These are phyloP conservation scores for Tokudaia muenninki DNA, from an alignment of 2,797 vertebrate species.

Conservation along the genomic window DNA sequence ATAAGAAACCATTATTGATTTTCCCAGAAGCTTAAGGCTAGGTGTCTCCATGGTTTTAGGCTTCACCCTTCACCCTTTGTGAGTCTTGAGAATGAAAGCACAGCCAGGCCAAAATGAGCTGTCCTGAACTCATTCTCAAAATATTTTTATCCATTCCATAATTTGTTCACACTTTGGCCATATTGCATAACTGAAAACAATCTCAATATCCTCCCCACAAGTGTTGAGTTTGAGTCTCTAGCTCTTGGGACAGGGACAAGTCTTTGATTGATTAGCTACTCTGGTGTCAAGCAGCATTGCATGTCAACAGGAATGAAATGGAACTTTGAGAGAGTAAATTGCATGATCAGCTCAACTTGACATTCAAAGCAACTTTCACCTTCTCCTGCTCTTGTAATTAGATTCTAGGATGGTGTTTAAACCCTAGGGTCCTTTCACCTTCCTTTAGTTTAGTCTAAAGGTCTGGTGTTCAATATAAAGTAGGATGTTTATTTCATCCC, in stretches of 20 bases:
- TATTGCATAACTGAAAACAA: conserved; percentile 3
- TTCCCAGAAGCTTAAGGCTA: neutral
- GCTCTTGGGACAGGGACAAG: neutral
- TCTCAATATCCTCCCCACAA: neutral
- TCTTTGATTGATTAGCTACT: neutral
- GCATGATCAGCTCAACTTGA: conserved; percentile 42
- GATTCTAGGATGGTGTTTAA: conserved; percentile 63
- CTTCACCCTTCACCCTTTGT: neutral
- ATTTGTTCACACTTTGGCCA: neutral
- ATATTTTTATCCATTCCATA: neutral
- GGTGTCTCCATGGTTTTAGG: neutral
- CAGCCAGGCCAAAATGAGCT: neutral
- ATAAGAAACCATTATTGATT: neutral
- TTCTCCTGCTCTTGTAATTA: conserved; percentile 1
- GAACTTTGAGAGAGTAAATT: conserved; percentile 41
- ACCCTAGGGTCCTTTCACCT: conserved; percentile 41
- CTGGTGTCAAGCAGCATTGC: neutral
- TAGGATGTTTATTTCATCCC: neutral
- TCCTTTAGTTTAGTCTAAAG: conserved; percentile 34
- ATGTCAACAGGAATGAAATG: neutral
- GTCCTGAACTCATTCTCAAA: conserved; percentile 18
- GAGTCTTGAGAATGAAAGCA: neutral
- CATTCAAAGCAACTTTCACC: conserved; percentile 59
- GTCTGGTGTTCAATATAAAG: conserved; percentile 35
- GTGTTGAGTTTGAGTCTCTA: neutral